Evolutionary conservation across 2,888 invertebrate species (phyloP).

Genomic region (Deroplatys truncata): DNA sequence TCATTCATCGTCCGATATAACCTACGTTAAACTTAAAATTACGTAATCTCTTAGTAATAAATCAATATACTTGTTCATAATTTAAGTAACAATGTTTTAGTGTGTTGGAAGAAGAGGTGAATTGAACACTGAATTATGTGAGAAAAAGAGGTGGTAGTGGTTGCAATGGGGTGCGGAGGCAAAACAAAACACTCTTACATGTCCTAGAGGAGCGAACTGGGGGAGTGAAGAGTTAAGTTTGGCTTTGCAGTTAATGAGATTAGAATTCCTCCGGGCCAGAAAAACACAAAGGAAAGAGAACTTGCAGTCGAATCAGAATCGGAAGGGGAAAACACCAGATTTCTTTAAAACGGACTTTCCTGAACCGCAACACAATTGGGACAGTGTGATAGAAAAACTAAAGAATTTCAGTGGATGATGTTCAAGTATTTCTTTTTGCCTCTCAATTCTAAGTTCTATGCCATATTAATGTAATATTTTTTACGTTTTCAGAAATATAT

Average conservation of each 20-base stretch:
- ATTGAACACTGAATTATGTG: background rate
- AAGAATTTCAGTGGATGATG: too few relatives aligned
- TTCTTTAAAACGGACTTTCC: background rate
- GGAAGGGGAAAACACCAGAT: background rate
- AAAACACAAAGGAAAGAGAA: background rate
- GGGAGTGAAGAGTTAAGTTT: background rate
- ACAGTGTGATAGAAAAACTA: too few relatives aligned
- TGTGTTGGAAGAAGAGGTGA: background rate
- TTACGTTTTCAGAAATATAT: too few relatives aligned
- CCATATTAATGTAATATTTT: too few relatives aligned
- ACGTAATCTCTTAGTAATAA: too few relatives aligned
- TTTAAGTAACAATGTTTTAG: too few relatives aligned
- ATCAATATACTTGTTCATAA: too few relatives aligned
- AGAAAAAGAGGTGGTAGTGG: background rate
- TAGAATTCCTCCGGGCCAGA: slow-evolving; percentile 3
- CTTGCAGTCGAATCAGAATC: background rate
- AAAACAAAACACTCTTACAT: background rate
- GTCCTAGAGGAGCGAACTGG: background rate
- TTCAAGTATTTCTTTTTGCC: too few relatives aligned
- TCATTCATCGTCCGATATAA: too few relatives aligned
- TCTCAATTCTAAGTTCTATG: too few relatives aligned
- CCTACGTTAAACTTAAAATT: too few relatives aligned
- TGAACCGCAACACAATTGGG: too few relatives aligned
- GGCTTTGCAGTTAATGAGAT: slow-evolving; percentile 7
- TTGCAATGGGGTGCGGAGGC: background rate